Conservation (phyloP, 2,113 vertebrate genomes). For the Pedetes capensis region DNA sequence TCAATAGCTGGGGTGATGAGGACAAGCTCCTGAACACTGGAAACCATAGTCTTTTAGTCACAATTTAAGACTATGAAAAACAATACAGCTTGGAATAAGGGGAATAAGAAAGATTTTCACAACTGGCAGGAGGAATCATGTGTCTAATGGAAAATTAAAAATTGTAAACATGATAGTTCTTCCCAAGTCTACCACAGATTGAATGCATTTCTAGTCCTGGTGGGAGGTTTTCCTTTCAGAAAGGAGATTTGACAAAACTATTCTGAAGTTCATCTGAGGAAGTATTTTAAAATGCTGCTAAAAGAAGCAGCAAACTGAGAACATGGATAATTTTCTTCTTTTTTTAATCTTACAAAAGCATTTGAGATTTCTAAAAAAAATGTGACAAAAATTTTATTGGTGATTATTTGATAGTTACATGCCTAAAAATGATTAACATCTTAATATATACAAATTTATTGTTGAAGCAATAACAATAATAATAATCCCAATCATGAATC, state of each 20-base stretch:
- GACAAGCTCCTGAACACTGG: neutral
- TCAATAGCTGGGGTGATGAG: neutral
- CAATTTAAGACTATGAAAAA: neutral
- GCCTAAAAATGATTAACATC: neutral
- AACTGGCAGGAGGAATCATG: neutral
- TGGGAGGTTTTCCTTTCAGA: conserved; percentile 5
- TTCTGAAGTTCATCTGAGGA: conserved; percentile 19
- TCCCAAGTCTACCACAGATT: neutral
- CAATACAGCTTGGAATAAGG: neutral
- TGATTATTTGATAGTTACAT: neutral
- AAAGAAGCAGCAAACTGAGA: neutral
- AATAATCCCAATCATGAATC: neutral
- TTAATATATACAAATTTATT: neutral
- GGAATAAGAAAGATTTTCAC: neutral
- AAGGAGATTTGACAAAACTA: neutral
- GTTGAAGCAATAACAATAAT: conserved; percentile 21
- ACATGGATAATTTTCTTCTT: neutral
- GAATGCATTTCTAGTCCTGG: neutral
- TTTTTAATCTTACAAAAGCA: neutral
- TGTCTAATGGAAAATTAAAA: neutral
- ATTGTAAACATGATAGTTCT: neutral
- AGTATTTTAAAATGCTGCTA: neutral
- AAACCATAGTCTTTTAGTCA: neutral
- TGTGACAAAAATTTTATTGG: neutral
- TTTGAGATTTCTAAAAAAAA: neutral